A percentile compares a stretch with the other conserved stretches of the same genome.
Evolutionary conservation across 2,888 invertebrate species (phyloP).

Genomic region (Ethmia dodecea): DNA sequence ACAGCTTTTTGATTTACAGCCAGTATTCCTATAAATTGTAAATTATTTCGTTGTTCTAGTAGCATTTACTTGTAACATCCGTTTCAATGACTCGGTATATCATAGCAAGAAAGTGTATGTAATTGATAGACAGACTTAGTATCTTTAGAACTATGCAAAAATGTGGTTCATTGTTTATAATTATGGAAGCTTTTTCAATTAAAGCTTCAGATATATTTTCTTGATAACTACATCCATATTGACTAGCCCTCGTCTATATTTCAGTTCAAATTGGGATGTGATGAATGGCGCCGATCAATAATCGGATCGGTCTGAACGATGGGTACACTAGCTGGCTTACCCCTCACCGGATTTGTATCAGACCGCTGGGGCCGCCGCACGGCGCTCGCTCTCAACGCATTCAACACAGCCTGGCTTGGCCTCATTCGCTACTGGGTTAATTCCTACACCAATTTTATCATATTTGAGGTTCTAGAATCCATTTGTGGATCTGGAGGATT

Average conservation of each 20-base stretch:
- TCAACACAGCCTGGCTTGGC: constrained; percentile 79
- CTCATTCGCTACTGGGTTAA: constrained; percentile 76
- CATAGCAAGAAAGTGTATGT: neutral
- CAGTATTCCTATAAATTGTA: too few relatives aligned
- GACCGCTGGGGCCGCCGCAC: constrained; percentile 82
- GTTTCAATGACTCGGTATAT: neutral
- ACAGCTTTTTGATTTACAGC: too few relatives aligned
- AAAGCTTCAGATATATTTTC: neutral
- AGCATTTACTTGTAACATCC: too few relatives aligned
- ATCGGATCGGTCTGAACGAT: constrained; percentile 83
- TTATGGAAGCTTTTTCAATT: neutral
- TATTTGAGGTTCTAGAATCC: constrained; percentile 83
- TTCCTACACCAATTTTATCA: constrained; percentile 80
- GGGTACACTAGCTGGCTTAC: constrained; percentile 82
- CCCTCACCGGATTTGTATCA: constrained; percentile 83
- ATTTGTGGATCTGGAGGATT: constrained; percentile 81
- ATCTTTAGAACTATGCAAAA: neutral
- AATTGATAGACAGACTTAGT: neutral
- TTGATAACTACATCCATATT: too few relatives aligned
- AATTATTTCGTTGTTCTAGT: too few relatives aligned
- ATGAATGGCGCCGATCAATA: constrained; percentile 82
- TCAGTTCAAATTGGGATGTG: constrained; percentile 80
- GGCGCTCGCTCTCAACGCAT: constrained; percentile 73
- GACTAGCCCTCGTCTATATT: constrained; percentile 20
- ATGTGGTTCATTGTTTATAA: neutral